phyloP scores from a whole-genome alignment of 2,113 vertebrate species.

The Seriola aureovittata region DNA sequence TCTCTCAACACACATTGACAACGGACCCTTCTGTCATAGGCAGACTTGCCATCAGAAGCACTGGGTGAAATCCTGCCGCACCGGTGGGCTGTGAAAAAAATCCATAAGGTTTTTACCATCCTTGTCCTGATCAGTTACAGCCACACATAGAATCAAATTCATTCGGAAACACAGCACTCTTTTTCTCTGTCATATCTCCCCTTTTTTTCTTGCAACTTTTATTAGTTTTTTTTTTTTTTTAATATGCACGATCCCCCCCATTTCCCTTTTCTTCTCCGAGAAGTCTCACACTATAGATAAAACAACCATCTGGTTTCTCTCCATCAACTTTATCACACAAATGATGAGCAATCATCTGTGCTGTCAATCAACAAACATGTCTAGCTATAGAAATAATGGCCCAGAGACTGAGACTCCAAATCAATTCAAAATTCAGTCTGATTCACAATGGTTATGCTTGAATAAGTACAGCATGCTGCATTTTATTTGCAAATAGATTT shows the following conservation, averaged over 20 bases:
- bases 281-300: constrained; percentile 28
- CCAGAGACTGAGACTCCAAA: constrained; percentile 8
- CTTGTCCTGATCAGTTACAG: too few relatives aligned
- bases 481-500: constrained; percentile 45
- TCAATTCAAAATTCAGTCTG: constrained; percentile 21
- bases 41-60: too few relatives aligned
- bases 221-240: background rate
- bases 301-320: constrained; percentile 54
- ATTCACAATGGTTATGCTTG: constrained; percentile 24
- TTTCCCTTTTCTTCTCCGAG: background rate
- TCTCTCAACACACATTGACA: too few relatives aligned
- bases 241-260: background rate
- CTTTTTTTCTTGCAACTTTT: background rate
- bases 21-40: too few relatives aligned
- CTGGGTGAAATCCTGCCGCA: too few relatives aligned
- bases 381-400: constrained; percentile 14
- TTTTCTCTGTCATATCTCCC: background rate
- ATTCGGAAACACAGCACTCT: too few relatives aligned
- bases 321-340: constrained; percentile 44
- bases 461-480: constrained; percentile 33
- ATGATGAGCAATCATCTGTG: constrained; percentile 57
- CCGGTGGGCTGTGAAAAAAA: too few relatives aligned
- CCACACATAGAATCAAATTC: too few relatives aligned
- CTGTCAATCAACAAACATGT: constrained; percentile 54
- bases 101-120: too few relatives aligned